Conservation (phyloP, 1,140 invertebrate genomes). For the Teleogryllus occipitalis region DNA sequence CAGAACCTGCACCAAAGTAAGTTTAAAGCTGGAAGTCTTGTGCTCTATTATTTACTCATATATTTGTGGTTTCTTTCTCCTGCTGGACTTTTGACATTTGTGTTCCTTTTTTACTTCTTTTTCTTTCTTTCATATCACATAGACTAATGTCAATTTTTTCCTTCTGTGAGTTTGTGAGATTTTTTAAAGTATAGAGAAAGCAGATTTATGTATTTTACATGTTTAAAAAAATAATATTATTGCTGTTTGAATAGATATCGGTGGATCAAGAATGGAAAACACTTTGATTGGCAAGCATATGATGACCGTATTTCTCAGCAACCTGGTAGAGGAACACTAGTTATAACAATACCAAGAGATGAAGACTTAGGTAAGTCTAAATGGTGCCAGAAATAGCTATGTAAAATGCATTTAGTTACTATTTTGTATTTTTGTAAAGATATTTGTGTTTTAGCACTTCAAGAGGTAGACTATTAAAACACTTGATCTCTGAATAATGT, state of each 20-base stretch:
- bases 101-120: not conserved
- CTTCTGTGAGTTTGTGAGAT: not conserved
- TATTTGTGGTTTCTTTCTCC: not conserved
- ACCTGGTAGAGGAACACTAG: slow-evolving; percentile 81
- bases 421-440: too few relatives aligned
- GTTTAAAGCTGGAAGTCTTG: slow-evolving; percentile 29
- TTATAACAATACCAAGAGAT: slow-evolving; percentile 77
- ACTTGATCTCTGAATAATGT: too few relatives aligned
- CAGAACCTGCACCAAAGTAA: slow-evolving; percentile 80
- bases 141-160: not conserved
- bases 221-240: slow-evolving; percentile 10
- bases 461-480: too few relatives aligned
- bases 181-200: not conserved
- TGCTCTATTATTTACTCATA: not conserved
- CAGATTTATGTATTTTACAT: not conserved
- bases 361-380: slow-evolving; percentile 66
- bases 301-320: slow-evolving; percentile 90
- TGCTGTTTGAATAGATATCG: slow-evolving; percentile 59
- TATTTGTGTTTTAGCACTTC: too few relatives aligned
- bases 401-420: too few relatives aligned
- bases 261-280: slow-evolving; percentile 94
- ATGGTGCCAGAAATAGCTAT: too few relatives aligned
- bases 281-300: slow-evolving; percentile 82
- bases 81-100: not conserved
- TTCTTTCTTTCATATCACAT: not conserved